These are phyloP conservation scores for Plebejus argus DNA, from an alignment of 2,888 invertebrate species.

Conservation along the genomic window DNA sequence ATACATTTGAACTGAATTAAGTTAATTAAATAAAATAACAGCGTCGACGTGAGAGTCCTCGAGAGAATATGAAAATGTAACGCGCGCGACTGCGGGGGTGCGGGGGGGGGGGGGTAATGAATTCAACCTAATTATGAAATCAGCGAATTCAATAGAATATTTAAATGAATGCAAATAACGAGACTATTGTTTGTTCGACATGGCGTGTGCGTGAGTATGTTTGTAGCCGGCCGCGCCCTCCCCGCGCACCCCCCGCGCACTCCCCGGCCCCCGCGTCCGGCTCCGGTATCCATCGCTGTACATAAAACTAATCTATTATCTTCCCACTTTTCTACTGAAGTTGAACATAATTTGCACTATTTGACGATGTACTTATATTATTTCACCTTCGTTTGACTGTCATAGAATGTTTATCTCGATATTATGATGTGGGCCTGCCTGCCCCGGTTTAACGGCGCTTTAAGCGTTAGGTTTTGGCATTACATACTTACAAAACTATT, in stretches of 20 bases:
- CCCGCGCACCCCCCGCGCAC: background rate
- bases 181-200: background rate
- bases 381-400: no score
- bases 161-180: conserved; percentile 26
- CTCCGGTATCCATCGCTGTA: no score
- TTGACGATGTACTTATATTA: no score
- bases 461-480: no score
- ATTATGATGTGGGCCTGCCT: no score
- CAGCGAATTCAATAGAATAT: conserved; percentile 12
- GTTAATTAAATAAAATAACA: conserved; percentile 23
- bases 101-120: conserved; percentile 1
- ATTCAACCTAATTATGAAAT: conserved; percentile 27
- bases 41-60: background rate
- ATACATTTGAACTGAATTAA: conserved; percentile 8
- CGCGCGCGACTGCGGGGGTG: background rate
- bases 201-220: background rate
- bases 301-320: no score
- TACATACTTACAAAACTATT: no score
- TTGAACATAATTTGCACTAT: no score
- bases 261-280: background rate
- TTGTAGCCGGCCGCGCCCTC: background rate
- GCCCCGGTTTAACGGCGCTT: no score
- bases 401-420: no score
- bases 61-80: conserved; percentile 21
- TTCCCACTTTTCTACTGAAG: no score